phyloP scores from a whole-genome alignment of 2,888 invertebrate species.

The Tetranychus piercei region DNA sequence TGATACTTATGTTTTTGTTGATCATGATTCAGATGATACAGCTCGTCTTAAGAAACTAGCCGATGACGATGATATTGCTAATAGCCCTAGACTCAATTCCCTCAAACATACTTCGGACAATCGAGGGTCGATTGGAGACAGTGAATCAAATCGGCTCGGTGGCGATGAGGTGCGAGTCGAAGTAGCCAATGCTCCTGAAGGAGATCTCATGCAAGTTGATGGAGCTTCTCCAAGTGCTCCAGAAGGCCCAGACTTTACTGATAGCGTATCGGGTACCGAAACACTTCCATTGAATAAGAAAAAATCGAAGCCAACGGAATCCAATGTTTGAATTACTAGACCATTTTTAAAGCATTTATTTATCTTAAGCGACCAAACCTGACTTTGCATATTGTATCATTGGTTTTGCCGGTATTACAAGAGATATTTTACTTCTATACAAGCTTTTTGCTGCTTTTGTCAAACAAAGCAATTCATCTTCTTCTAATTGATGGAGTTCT shows the following conservation, averaged over 20 bases:
- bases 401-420: no score
- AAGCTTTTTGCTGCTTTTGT: no score
- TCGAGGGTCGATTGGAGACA: not conserved
- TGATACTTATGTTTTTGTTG: conserved; percentile 18
- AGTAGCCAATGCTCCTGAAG: not conserved
- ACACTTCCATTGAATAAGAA: not conserved
- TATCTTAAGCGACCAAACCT: no score
- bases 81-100: not conserved
- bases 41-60: not conserved
- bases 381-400: no score
- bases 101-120: not conserved
- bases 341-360: not conserved
- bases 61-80: not conserved
- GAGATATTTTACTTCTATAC: no score
- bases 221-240: not conserved
- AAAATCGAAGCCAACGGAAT: not conserved
- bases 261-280: not conserved
- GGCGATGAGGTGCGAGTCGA: not conserved
- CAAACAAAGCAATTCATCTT: no score
- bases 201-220: not conserved
- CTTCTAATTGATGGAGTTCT: no score
- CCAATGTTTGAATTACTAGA: not conserved
- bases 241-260: not conserved
- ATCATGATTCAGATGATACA: conserved; percentile 2
- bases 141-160: not conserved